These are phyloP conservation scores for Lipotes vexillifer DNA, from an alignment of 2,113 vertebrate genomes.

Conservation along the genomic window DNA sequence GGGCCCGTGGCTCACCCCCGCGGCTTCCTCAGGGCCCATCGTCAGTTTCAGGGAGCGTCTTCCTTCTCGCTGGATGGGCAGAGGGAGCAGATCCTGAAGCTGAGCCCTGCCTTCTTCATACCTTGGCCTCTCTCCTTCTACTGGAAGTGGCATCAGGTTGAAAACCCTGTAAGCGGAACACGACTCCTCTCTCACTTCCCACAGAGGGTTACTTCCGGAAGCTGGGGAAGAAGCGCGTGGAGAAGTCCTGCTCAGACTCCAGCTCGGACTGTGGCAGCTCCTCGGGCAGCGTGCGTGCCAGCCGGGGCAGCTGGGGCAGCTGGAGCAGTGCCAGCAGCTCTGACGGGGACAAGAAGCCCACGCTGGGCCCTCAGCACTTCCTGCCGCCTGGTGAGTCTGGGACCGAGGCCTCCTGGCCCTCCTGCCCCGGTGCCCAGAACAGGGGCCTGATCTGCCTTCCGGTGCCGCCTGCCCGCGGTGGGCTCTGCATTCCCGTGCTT, in stretches of 20 bases:
- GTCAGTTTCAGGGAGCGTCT: background rate
- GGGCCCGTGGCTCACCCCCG: accelerated
- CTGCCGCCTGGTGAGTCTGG: slow-evolving; percentile 85
- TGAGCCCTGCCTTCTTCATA: accelerated
- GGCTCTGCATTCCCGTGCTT: background rate
- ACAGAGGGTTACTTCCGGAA: slow-evolving; percentile 76
- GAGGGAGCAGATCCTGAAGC: background rate
- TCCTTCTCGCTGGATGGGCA: background rate
- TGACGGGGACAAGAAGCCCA: slow-evolving; percentile 91
- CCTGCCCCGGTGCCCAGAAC: accelerated
- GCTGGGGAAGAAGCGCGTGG: slow-evolving; percentile 83
- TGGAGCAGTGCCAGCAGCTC: slow-evolving; percentile 97
- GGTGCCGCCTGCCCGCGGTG: accelerated
- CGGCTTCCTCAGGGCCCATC: accelerated
- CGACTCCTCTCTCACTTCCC: background rate
- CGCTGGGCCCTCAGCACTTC: slow-evolving; percentile 78
- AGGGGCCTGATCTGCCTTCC: background rate
- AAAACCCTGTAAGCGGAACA: background rate
- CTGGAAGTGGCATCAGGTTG: background rate
- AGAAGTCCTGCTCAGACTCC: slow-evolving; percentile 91
- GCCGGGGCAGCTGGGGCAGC: slow-evolving; percentile 97
- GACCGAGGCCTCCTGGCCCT: accelerated
- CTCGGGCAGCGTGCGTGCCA: slow-evolving; percentile 91
- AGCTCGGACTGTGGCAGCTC: slow-evolving; percentile 96
- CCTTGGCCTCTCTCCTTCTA: background rate